These are phyloP conservation scores for Brachyrhaphis roseni DNA, from an alignment of 2,797 vertebrate species.

Conservation along the genomic window DNA sequence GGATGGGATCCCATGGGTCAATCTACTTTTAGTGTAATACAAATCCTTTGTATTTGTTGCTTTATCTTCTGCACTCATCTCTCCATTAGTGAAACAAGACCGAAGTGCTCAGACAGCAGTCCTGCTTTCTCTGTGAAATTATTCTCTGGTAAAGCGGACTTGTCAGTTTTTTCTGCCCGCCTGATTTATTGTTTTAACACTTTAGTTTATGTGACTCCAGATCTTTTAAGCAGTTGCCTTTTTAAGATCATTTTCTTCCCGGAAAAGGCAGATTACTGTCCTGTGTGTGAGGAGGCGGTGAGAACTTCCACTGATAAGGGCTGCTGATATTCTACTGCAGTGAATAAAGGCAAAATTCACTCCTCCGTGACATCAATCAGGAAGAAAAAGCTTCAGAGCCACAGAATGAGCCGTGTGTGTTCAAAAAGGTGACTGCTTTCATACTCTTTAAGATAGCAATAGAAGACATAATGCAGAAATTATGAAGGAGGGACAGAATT, in stretches of 20 bases:
- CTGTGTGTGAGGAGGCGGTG: slow-evolving; percentile 29
- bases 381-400: slow-evolving; percentile 17
- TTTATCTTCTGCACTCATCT: slow-evolving; percentile 40
- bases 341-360: slow-evolving; percentile 50
- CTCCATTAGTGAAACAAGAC: slow-evolving; percentile 45
- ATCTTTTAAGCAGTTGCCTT: slow-evolving; percentile 22
- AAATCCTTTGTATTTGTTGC: slow-evolving; percentile 35
- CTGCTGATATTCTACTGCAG: slow-evolving; percentile 44
- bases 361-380: slow-evolving; percentile 17
- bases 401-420: slow-evolving; percentile 12
- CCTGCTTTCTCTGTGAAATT: slow-evolving; percentile 24
- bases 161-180: slow-evolving; percentile 19
- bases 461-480: neutral
- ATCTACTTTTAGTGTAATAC: slow-evolving; percentile 35
- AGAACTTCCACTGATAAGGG: slow-evolving; percentile 47
- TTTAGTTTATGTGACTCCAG: slow-evolving; percentile 30
- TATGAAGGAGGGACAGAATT: neutral
- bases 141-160: slow-evolving; percentile 19
- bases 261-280: slow-evolving; percentile 33
- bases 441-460: slow-evolving; percentile 1
- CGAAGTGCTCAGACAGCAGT: slow-evolving; percentile 16
- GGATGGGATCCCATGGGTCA: slow-evolving; percentile 34
- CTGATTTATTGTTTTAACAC: slow-evolving; percentile 26
- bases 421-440: slow-evolving; percentile 6
- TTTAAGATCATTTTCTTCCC: slow-evolving; percentile 39